Evolutionary conservation across 2,113 vertebrate species (phyloP), one percentile per base, ranked within the genome.

Genomic region (Polypterus bichir): DNA sequence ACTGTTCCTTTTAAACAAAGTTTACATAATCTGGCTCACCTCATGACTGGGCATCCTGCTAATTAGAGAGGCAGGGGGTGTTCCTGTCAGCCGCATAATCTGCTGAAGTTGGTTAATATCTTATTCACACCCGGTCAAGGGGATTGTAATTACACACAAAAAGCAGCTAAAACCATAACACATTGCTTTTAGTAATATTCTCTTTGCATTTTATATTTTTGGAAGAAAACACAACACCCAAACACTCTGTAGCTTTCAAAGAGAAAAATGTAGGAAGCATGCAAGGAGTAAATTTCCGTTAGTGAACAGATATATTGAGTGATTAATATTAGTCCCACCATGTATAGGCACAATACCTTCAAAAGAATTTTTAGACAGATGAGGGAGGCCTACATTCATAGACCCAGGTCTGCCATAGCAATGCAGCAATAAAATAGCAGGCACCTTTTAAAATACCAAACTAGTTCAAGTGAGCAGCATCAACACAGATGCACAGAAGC

Each of bases 101-200:
- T 97, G 94, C 88, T 97, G 94, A 83, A 98, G 93, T 87, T 99
- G 96, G 89, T 99, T 99, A 92, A 99, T 99, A 90, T 99, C 96
- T 98, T 87, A 74, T 76, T 78, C 74, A 82, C 91, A 27, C 82
- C 73, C 66, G 71, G 94, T 97, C 90, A 97, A 98, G 93, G 93
- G 89, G 81, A 77, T 86, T 89, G 87, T 81, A 83, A 84, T 81
- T 71, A 74, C 70, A 79, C 81, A 84, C 73, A 79, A 72, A 76
- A 74, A 82, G 65, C 63, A 71, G 63, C 74, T 74, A 62, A 70
- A 79, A 78, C 64, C 72, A 27, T 27, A 27, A 27, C 27, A 27
- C 27, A 27, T 27, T 27, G 27, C 27, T 27, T 27, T 27, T 27
- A 27, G 27, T 27, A 27, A 27, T 27, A 27, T 27, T 27, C 27